These are phyloP conservation scores for Agrochola litura DNA, from an alignment of 2,888 invertebrate genomes.

Conservation along the genomic window DNA sequence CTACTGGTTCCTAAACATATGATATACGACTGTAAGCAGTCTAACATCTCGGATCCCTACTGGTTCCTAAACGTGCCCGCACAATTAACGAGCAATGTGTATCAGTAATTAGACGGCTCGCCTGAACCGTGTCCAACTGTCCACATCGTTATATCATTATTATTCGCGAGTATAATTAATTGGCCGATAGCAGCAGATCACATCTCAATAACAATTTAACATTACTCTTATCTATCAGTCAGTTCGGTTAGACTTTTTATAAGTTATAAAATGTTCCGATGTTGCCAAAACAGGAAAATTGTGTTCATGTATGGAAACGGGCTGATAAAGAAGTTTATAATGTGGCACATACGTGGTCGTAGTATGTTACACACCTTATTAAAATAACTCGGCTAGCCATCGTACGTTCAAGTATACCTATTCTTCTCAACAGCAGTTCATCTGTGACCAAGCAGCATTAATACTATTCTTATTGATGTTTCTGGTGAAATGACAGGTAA, in stretches of 20 bases:
- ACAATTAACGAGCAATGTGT: slow-evolving; percentile 12
- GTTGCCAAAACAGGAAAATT: slow-evolving; percentile 18
- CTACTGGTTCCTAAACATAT: not conserved
- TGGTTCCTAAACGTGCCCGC: slow-evolving; percentile 20
- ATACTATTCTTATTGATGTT: not conserved
- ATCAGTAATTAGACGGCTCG: slow-evolving; percentile 23
- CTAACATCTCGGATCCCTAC: no score
- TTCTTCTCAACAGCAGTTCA: not conserved
- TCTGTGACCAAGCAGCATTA: not conserved
- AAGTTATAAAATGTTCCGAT: slow-evolving; percentile 6
- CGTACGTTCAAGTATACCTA: not conserved
- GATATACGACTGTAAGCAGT: not conserved
- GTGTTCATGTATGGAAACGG: not conserved
- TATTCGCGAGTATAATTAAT: slow-evolving; percentile 49
- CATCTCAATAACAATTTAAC: slow-evolving; percentile 42
- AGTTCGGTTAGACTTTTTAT: slow-evolving; percentile 2
- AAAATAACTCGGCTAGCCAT: not conserved
- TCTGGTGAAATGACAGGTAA: not conserved
- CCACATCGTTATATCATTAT: slow-evolving; percentile 19
- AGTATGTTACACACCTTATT: no score
- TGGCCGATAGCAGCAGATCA: slow-evolving; percentile 20
- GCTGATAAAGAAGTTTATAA: not conserved
- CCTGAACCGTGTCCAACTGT: slow-evolving; percentile 37
- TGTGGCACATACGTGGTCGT: no score
- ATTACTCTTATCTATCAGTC: slow-evolving; percentile 12